phyloP scores from a whole-genome alignment of 2,797 vertebrate genomes.

The Xiphorhynchus erythropygius region DNA sequence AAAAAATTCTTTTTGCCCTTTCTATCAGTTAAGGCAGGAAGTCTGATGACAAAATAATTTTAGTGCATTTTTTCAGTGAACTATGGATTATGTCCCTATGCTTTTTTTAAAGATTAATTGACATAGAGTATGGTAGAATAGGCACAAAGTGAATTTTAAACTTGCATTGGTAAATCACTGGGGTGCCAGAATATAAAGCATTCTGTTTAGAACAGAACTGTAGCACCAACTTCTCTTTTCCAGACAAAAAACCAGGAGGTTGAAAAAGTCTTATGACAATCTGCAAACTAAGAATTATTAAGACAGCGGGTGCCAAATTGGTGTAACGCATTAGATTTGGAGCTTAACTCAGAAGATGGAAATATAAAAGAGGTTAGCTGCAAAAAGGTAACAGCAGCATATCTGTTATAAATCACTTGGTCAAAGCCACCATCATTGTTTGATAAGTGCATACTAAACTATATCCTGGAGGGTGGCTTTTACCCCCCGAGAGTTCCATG shows the following conservation, averaged over 20 bases:
- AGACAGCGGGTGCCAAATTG: not conserved
- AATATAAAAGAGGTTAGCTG: not conserved
- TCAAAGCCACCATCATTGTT: accelerated
- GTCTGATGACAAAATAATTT: not conserved
- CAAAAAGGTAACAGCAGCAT: not conserved
- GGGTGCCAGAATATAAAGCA: not conserved
- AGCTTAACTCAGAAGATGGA: not conserved
- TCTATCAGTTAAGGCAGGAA: not conserved
- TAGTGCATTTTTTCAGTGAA: not conserved
- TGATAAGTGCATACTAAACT: not conserved
- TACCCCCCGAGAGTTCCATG: not conserved
- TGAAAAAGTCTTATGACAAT: not conserved
- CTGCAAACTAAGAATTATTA: not conserved
- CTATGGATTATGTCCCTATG: not conserved
- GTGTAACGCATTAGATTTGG: not conserved
- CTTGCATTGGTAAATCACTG: not conserved
- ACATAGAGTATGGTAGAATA: not conserved
- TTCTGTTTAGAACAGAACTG: not conserved
- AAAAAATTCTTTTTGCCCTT: not conserved
- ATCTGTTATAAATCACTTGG: not conserved
- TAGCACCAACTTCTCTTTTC: not conserved
- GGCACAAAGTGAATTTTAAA: not conserved
- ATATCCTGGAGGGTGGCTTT: not conserved
- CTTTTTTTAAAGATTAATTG: not conserved
- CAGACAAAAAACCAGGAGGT: not conserved